Evolutionary conservation across 2,113 vertebrate species (phyloP).

Genomic region (Condylura cristata): DNA sequence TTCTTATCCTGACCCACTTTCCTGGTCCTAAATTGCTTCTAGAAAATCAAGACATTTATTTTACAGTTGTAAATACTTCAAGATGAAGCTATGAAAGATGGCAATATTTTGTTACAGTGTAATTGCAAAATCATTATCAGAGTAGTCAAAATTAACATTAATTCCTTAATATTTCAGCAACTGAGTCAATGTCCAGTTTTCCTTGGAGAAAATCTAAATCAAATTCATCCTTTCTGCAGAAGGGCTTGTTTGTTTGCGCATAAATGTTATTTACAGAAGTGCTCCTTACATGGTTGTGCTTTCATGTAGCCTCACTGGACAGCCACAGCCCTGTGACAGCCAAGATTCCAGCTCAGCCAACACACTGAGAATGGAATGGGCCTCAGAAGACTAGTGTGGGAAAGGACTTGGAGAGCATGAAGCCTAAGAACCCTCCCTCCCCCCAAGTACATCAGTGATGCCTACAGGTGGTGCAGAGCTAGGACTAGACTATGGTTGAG

Average conservation of each 20-base stretch:
- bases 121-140: background rate
- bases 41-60: background rate
- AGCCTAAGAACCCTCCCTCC: background rate
- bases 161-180: background rate
- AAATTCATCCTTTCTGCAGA: background rate
- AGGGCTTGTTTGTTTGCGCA: background rate
- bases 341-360: background rate
- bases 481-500: background rate
- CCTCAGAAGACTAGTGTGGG: background rate
- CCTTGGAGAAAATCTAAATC: background rate
- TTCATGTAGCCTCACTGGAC: background rate
- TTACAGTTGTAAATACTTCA: background rate
- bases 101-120: background rate
- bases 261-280: background rate
- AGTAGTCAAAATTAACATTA: background rate
- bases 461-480: background rate
- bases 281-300: background rate
- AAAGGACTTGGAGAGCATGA: background rate
- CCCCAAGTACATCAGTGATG: no score
- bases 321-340: background rate
- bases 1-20: background rate
- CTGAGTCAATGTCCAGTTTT: background rate
- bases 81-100: background rate
- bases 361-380: background rate
- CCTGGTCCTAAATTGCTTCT: background rate